Evolutionary conservation across 2,113 vertebrate genomes (phyloP), one percentile per base, ranked within the genome.

Genomic region (Falco punctatus): DNA sequence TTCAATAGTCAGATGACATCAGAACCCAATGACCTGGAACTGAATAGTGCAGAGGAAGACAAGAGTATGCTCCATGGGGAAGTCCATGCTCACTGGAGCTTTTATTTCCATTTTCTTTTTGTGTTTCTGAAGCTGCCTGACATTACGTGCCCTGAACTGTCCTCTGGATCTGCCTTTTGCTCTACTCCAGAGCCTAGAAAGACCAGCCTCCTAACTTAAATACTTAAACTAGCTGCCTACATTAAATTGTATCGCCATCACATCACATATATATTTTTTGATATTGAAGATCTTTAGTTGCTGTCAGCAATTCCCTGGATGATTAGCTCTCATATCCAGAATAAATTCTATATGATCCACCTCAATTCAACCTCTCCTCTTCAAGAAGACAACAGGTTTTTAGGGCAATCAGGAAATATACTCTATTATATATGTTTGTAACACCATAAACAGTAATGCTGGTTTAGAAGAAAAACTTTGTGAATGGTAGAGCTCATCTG

Each of bases 1-100:
- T 94, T 83, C 55, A 81, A 69, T 57, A 86, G 58, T 66, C 80
- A 66, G 88, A 70, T 91, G 75, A 71, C 67, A 86, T 71, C 67
- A 92, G 64, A 84, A 88, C 32, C 13, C 7, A 7, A 61, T 90
- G 82, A 93, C 51, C 64, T 80, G 75, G 86, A 94, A 94, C 54
- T 70, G 80, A 91, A 81, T 23, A 88, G 64, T 64, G 91, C 24
- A 83, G 51, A 92, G 55, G 57, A 93, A 94, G 73, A 86, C 18
- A 71, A 30, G 48, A 70, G 8, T n/a, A 22, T 55, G 27, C 58
- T 81, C 51, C 78, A 59, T 74, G 48, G 75, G 52, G 88, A 86
- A 52, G 52, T 55, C 51, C 1, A 8, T 66, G 72, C 13, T 73
- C 27, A 19, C 24, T 27, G 18, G 69, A 54, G 26, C 9, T 38